Evolutionary conservation across 2,888 invertebrate genomes (phyloP), one percentile per base, ranked within the genome.

Genomic region (Meghimatium bilineatum): DNA sequence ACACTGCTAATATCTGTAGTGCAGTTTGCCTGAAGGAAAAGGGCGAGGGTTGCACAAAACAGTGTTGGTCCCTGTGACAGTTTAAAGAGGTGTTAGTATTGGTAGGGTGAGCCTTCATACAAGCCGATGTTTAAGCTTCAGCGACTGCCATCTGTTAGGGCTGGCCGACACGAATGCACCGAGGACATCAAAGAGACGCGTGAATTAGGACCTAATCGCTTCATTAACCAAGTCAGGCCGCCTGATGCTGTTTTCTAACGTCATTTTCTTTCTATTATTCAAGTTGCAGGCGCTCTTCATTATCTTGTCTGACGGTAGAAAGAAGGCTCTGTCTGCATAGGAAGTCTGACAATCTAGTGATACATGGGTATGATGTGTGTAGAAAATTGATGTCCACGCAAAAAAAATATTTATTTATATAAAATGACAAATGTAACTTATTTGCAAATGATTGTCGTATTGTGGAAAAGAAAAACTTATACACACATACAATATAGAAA

Each of bases 141-240:
- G 60, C 63, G 38, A 29, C 23, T 77, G 63, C 77, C 77, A 77
- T 77, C 77, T 77, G 77, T 63, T 77, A n/a, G 56, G 63, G 38
- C 63, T 56, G 38, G 77, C 20, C 34, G 38, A 17, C 60, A n/a
- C 63, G 17, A 72, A 52, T 32, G 14, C 63, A n/a, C 38, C 5
- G 38, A 63, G 34, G 36, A 77, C 77, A 38, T 79, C 79, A 79
- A 79, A 79, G 79, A n/a, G n/a, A 14, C 23, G 23, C 20, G 17
- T 49, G 69, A 67, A 79, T 69, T 63, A 78, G 44, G 36, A 6
- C 66, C 66, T 63, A 29, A 69, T 76, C 76, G 82, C 56, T 67
- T 67, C 66, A 77, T 76, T 80, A 80, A 36, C 63, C 71, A 74
- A n/a, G 71, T 56, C 60, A 63, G 60, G 60, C 74, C 20, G 72